Evolutionary conservation across 1,140 invertebrate species (phyloP).

Genomic region (Polypedilum vanderplanki): DNA sequence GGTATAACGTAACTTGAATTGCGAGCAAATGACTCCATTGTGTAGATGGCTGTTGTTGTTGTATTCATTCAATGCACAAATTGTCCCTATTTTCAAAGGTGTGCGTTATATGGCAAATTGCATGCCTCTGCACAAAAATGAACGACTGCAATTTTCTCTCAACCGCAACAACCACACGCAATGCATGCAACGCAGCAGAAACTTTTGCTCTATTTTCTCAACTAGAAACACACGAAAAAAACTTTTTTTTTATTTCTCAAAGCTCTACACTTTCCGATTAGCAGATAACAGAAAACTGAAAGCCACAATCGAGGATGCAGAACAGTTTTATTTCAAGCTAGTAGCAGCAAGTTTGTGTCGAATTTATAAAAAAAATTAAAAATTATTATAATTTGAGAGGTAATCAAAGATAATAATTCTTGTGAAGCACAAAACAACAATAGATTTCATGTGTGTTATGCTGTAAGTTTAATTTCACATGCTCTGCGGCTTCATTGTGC

Average conservation of each 20-base stretch:
- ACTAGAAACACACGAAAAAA: not conserved
- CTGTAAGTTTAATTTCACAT: not conserved
- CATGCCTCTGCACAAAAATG: slow-evolving; percentile 1
- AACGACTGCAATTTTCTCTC: not conserved
- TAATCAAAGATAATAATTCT: slow-evolving; percentile 1
- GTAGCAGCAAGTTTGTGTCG: not conserved
- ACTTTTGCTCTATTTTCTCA: not conserved
- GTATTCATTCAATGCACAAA: not conserved
- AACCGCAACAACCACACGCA: slow-evolving; percentile 9
- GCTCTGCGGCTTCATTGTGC: not conserved
- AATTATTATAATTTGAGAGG: not conserved
- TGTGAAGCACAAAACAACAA: not conserved
- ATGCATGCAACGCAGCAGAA: not conserved
- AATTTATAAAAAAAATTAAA: not conserved
- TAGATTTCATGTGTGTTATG: not conserved
- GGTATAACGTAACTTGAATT: slow-evolving; percentile 45
- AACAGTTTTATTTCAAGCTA: not conserved
- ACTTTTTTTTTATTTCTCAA: not conserved
- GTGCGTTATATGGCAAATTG: not conserved
- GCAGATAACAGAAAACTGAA: not conserved
- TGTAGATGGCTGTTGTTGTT: not conserved
- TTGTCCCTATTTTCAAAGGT: not conserved
- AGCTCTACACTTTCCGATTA: not conserved
- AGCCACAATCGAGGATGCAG: not conserved
- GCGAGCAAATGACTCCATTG: slow-evolving; percentile 30